Evolutionary conservation across 2,797 vertebrate species (phyloP).

Genomic region (Pterois miles): DNA sequence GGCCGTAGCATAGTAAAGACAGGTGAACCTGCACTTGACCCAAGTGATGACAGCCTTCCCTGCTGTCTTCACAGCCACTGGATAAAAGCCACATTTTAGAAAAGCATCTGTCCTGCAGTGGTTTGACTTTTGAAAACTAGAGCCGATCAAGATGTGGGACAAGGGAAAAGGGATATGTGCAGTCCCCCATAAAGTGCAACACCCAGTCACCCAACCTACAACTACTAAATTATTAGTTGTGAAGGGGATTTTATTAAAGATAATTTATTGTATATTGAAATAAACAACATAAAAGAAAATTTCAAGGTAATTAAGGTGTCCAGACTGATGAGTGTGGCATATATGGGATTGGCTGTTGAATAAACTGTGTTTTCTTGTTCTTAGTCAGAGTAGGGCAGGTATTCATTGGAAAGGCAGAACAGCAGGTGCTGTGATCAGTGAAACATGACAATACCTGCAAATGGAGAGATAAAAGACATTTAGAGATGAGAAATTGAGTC

Average conservation of each 20-base stretch:
- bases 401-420: constrained; percentile 55
- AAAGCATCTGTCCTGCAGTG: too few relatives aligned
- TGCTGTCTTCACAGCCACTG: too few relatives aligned
- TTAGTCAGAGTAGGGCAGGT: constrained; percentile 7
- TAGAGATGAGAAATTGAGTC: neutral
- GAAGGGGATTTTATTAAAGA: constrained; percentile 2
- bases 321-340: neutral
- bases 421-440: constrained; percentile 68
- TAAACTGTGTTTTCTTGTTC: constrained; percentile 38
- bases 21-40: too few relatives aligned
- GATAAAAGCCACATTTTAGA: too few relatives aligned
- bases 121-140: too few relatives aligned
- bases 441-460: constrained; percentile 73
- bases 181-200: too few relatives aligned
- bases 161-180: too few relatives aligned
- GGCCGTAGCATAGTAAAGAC: too few relatives aligned
- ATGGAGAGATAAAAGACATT: neutral
- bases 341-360: constrained; percentile 1
- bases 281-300: constrained; percentile 24
- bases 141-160: too few relatives aligned
- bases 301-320: neutral
- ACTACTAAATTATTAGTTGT: neutral
- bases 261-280: constrained; percentile 36
- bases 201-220: too few relatives aligned
- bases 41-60: too few relatives aligned